These are phyloP conservation scores for Mionectes olivaceus DNA, from an alignment of 2,797 vertebrate genomes.

Conservation along the genomic window DNA sequence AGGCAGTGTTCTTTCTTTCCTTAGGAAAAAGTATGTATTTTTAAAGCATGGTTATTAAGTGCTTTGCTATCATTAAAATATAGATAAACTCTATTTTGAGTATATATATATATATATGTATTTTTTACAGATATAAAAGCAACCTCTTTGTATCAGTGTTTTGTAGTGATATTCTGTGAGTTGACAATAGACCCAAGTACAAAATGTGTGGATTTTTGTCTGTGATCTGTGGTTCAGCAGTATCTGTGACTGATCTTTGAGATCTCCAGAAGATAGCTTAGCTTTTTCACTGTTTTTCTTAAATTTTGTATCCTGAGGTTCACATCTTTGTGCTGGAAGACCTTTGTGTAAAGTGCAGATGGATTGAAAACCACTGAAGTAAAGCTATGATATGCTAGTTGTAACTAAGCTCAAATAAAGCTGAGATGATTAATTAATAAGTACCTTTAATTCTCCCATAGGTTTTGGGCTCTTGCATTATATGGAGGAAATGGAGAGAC, in stretches of 20 bases:
- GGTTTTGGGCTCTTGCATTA: conserved; percentile 93
- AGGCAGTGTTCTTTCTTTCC: conserved; percentile 92
- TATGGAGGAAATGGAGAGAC: conserved; percentile 95
- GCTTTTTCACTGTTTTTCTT: background rate
- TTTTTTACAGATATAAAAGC: background rate
- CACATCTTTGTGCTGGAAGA: background rate
- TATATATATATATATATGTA: background rate
- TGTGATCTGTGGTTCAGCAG: background rate
- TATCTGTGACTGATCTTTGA: background rate
- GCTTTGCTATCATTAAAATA: background rate
- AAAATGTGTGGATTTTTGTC: background rate
- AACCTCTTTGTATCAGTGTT: background rate
- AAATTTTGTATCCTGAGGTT: background rate
- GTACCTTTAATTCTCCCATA: conserved; percentile 57
- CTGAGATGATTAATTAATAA: background rate
- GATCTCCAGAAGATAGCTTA: background rate
- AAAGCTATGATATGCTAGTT: background rate
- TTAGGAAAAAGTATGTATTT: conserved; percentile 90
- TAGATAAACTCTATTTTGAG: background rate
- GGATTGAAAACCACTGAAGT: background rate
- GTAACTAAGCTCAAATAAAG: background rate
- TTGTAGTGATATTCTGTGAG: background rate
- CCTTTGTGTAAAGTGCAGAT: background rate
- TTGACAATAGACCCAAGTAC: background rate
- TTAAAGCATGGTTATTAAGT: background rate